Conservation (phyloP, 1,140 invertebrate genomes). For the Notospermus geniculatus region DNA sequence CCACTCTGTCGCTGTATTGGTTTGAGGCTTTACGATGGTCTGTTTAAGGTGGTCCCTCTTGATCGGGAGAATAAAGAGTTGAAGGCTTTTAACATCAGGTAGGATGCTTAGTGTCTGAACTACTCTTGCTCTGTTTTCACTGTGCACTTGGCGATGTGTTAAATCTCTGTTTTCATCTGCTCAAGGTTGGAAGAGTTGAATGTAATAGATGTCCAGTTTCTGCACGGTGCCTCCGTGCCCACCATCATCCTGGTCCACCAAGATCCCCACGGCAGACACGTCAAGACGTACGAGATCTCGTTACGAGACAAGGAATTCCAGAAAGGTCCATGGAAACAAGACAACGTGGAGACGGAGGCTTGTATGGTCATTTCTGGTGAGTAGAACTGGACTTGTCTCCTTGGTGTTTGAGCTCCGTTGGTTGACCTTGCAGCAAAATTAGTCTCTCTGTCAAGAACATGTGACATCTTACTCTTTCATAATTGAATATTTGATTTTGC, state of each 20-base stretch:
- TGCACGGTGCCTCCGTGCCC: constrained; percentile 89
- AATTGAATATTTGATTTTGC: too few species aligned
- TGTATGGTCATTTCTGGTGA: constrained; percentile 77
- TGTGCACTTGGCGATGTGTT: too few species aligned
- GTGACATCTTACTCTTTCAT: constrained; percentile 3
- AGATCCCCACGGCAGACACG: constrained; percentile 68
- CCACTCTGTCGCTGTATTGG: constrained; percentile 90
- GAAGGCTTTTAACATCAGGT: constrained; percentile 90
- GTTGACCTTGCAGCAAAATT: too few species aligned
- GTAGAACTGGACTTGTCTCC: not conserved
- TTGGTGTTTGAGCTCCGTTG: too few species aligned
- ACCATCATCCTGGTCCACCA: constrained; percentile 96
- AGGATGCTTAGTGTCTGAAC: constrained; percentile 13
- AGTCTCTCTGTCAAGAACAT: constrained; percentile 8
- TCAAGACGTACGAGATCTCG: constrained; percentile 95
- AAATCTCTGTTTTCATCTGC: constrained; percentile 18
- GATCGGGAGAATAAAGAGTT: constrained; percentile 91
- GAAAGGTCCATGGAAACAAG: constrained; percentile 95
- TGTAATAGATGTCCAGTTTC: constrained; percentile 93
- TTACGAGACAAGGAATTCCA: constrained; percentile 93
- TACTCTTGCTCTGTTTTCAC: too few species aligned
- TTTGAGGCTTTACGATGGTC: constrained; percentile 90
- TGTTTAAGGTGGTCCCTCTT: constrained; percentile 82
- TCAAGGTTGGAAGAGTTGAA: constrained; percentile 90
- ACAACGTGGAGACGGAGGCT: constrained; percentile 97